Conservation (phyloP, 2,797 vertebrate genomes). For the Carapus acus region DNA sequence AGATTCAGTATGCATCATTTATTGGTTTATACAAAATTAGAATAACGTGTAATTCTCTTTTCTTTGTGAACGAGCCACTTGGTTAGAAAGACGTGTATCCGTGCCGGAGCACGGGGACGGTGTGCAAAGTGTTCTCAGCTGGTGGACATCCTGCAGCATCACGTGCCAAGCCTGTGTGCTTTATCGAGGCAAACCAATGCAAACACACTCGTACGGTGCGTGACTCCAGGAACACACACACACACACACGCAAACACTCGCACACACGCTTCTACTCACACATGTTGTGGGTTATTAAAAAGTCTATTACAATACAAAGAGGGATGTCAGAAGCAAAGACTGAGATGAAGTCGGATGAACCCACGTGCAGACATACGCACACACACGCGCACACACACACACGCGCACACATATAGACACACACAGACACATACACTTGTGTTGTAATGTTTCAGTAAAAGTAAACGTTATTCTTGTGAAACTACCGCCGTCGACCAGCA, state of each 20-base stretch:
- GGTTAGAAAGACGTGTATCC: slow-evolving; percentile 70
- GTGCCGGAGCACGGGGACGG: slow-evolving; percentile 67
- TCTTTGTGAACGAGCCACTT: slow-evolving; percentile 63
- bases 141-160: slow-evolving; percentile 67
- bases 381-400: slow-evolving; percentile 20
- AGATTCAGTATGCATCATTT: slow-evolving; percentile 70
- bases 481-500: slow-evolving; percentile 57
- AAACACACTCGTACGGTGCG: slow-evolving; percentile 60
- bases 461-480: slow-evolving; percentile 49
- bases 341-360: slow-evolving; percentile 32
- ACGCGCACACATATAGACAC: no score
- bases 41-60: slow-evolving; percentile 71
- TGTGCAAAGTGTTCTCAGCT: slow-evolving; percentile 73
- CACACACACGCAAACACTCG: slow-evolving; percentile 26
- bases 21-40: slow-evolving; percentile 79
- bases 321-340: slow-evolving; percentile 49
- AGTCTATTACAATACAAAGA: slow-evolving; percentile 59
- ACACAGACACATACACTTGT: slow-evolving; percentile 35
- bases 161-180: slow-evolving; percentile 74
- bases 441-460: slow-evolving; percentile 56
- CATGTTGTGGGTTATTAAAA: slow-evolving; percentile 48
- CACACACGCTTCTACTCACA: slow-evolving; percentile 31
- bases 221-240: slow-evolving; percentile 31
- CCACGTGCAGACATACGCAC: slow-evolving; percentile 25
- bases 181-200: slow-evolving; percentile 69